Base-by-base conservation (phyloP, 2,888 invertebrate genomes). In the Eupsilia transversa region DNA sequence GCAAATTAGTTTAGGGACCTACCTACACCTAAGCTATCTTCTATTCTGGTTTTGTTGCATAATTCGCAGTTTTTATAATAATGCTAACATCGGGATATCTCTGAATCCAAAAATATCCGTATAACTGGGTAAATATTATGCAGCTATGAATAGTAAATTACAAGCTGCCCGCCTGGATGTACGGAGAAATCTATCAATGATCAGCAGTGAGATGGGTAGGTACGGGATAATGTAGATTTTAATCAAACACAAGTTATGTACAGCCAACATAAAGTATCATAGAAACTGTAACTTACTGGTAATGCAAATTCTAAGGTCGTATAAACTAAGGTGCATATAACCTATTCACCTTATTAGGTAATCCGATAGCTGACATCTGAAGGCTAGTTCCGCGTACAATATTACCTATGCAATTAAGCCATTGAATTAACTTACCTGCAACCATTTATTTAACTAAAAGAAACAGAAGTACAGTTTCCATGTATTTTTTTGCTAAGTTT, bases 351-450 rank as follows among this genome's bases (percentile, higher is more conserved):
- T 49, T 72, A 72, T 63, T 70, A 66, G 61, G 82, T 72, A 69
- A 79, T 27, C 35, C 14, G n/a, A 63, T 41, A 61, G 14, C 46
- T 63, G 43, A 35, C 59, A 72, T 74, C 20, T 66, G 69, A 49
- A 75, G 66, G 52, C 56, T 49, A 72, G 52, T 79, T 83, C 83
- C 75, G 75, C 30, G 41, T 79, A 46, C 66, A 71, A 63, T 83
- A 72, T 67, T 70, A 63, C 52, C 35, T 54, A 46, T 77, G 59
- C 73, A 81, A 83, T 79, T 72, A 79, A 75, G 52, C 38, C 33
- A 61, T 60, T 74, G 66, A 56, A 54, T 17, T 14, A 54, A 54
- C 27, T 52, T 27, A 27, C 56, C 17, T 56, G 56, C 7, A 17
- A 30, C 27, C 27, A 54, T 27, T 54, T 12, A 54, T 27, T 54